phyloP scores from a whole-genome alignment of 1,140 invertebrate genomes.

The Temnothorax nylanderi region DNA sequence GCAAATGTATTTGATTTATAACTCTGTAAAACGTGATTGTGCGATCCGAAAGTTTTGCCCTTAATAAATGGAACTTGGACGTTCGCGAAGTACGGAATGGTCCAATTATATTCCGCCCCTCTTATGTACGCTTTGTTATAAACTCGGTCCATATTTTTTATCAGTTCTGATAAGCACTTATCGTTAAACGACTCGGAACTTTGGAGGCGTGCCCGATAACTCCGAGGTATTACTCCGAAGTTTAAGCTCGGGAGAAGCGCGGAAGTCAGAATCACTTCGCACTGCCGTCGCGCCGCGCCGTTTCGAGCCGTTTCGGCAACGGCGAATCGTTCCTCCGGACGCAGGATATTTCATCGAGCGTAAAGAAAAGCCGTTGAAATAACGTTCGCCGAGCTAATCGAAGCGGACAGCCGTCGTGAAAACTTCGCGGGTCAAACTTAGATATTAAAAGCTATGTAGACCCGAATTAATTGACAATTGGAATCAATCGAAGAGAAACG shows the following conservation, averaged over 20 bases:
- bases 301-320: slow-evolving; percentile 47
- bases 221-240: slow-evolving; percentile 58
- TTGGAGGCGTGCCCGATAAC: slow-evolving; percentile 61
- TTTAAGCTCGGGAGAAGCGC: slow-evolving; percentile 46
- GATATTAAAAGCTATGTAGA: slow-evolving; percentile 45
- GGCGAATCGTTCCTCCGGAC: slow-evolving; percentile 32
- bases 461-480: slow-evolving; percentile 34
- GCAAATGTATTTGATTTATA: slow-evolving; percentile 43
- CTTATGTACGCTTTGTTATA: slow-evolving; percentile 56
- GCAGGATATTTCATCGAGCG: slow-evolving; percentile 50
- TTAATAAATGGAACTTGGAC: slow-evolving; percentile 46
- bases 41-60: slow-evolving; percentile 41
- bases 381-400: slow-evolving; percentile 55
- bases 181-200: slow-evolving; percentile 59
- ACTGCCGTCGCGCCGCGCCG: slow-evolving; percentile 36
- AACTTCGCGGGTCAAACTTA: slow-evolving; percentile 38
- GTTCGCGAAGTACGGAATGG: slow-evolving; percentile 28
- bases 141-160: slow-evolving; percentile 61
- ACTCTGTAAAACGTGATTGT: slow-evolving; percentile 36
- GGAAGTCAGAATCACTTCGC: slow-evolving; percentile 58
- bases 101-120: slow-evolving; percentile 55
- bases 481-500: slow-evolving; percentile 7
- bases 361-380: slow-evolving; percentile 55
- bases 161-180: slow-evolving; percentile 63
- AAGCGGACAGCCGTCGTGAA: slow-evolving; percentile 48